Conservation (phyloP, 2,113 vertebrate species). For the Alaudala cheleensis region DNA sequence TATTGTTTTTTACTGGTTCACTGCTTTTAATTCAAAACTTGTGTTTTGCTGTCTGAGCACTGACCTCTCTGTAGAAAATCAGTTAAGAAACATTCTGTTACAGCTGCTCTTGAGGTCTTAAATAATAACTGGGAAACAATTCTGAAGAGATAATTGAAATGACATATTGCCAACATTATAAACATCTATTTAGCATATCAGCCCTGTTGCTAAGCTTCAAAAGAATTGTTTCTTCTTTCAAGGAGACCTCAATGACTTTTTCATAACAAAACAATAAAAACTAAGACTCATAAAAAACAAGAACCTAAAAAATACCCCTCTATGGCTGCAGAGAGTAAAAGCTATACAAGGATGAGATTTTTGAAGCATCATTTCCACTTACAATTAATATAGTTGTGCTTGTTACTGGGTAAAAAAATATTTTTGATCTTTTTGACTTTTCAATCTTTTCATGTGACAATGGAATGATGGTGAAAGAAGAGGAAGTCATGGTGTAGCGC, state of each 20-base stretch:
- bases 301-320: background rate
- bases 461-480: background rate
- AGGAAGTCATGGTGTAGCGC: background rate
- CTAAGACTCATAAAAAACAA: background rate
- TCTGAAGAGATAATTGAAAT: conserved; percentile 35
- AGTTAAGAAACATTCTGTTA: conserved; percentile 1
- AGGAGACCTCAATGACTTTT: background rate
- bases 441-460: background rate
- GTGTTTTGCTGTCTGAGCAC: background rate
- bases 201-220: background rate
- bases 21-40: conserved; percentile 7
- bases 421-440: background rate
- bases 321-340: background rate
- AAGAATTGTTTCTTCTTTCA: background rate
- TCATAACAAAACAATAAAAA: background rate
- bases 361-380: background rate
- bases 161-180: conserved; percentile 6
- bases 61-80: background rate
- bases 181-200: conserved; percentile 9
- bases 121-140: conserved; percentile 1
- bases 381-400: background rate
- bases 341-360: background rate
- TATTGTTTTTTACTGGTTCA: conserved; percentile 8
- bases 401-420: background rate
- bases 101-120: background rate